Conservation (phyloP, 2,888 invertebrate genomes). For the Hirtodrosophila confusa region DNA sequence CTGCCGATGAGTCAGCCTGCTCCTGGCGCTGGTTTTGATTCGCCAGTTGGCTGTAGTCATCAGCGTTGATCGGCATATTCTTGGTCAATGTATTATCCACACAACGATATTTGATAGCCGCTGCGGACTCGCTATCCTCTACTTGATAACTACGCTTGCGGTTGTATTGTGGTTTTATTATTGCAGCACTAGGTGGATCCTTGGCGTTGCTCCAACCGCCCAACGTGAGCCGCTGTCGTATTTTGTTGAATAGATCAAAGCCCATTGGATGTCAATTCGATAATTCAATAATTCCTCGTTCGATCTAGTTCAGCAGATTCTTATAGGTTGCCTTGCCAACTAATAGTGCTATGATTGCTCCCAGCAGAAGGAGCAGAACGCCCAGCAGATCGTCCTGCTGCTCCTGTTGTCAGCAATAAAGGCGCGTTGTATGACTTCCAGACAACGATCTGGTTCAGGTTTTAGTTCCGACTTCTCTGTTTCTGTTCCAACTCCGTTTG, state of each 20-base stretch:
- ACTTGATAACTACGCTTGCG: constrained; percentile 37
- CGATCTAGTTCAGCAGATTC: constrained; percentile 9
- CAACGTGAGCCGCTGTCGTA: constrained; percentile 55
- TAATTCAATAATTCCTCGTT: constrained; percentile 15
- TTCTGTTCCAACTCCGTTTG: constrained; percentile 21
- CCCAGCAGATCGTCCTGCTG: constrained; percentile 10
- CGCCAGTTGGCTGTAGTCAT: not conserved
- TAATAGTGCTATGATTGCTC: not conserved
- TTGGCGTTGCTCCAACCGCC: constrained; percentile 40
- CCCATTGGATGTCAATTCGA: constrained; percentile 65
- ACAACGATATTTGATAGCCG: constrained; percentile 58
- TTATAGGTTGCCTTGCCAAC: not conserved
- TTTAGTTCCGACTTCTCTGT: no score
- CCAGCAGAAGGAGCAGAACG: constrained; percentile 26
- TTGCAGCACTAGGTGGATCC: constrained; percentile 39
- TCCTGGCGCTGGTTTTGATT: no score
- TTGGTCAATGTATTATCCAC: constrained; percentile 69
- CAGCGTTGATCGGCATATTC: constrained; percentile 59
- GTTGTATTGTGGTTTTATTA: not conserved
- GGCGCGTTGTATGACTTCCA: constrained; percentile 21
- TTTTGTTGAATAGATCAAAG: constrained; percentile 73
- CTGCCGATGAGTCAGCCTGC: no score
- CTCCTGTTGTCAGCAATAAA: constrained; percentile 16
- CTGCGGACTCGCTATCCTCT: constrained; percentile 1
- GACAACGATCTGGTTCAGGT: constrained; percentile 9